A percentile compares a stretch with the other conserved stretches of the same genome.
Conservation (phyloP, 2,797 vertebrate genomes). For the Coluber constrictor region DNA sequence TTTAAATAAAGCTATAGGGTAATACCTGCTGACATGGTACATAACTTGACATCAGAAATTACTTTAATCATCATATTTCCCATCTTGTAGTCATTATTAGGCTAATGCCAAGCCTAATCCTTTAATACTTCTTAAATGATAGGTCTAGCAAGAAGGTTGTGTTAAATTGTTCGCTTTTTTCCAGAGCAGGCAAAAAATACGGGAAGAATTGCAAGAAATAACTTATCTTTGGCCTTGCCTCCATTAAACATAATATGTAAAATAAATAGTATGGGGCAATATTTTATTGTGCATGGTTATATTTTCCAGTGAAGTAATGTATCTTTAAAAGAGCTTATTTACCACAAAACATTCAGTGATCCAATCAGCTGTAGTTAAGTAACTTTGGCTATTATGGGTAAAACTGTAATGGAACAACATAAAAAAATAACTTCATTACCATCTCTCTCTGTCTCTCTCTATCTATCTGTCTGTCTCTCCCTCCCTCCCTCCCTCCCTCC, state of each 20-base stretch:
- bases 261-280: background rate
- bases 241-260: background rate
- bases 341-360: constrained; percentile 2
- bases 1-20: background rate
- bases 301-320: constrained; percentile 23
- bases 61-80: background rate
- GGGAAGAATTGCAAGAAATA: constrained; percentile 7
- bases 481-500: background rate
- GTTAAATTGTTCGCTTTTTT: background rate
- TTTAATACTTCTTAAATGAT: constrained; percentile 6
- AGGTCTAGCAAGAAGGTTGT: background rate
- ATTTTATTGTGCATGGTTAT: constrained; percentile 9
- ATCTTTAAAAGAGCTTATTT: background rate
- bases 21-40: background rate
- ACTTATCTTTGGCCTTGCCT: background rate
- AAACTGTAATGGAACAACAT: constrained; percentile 3
- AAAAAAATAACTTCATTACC: background rate
- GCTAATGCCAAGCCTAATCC: background rate
- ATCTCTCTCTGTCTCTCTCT: too few relatives aligned
- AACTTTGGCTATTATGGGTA: background rate
- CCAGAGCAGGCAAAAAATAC: background rate
- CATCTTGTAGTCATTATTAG: background rate
- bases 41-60: background rate
- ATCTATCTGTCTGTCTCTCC: background rate
- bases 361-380: constrained; percentile 24